Conservation (phyloP, 2,797 vertebrate species). For the Alfaro cultratus region DNA sequence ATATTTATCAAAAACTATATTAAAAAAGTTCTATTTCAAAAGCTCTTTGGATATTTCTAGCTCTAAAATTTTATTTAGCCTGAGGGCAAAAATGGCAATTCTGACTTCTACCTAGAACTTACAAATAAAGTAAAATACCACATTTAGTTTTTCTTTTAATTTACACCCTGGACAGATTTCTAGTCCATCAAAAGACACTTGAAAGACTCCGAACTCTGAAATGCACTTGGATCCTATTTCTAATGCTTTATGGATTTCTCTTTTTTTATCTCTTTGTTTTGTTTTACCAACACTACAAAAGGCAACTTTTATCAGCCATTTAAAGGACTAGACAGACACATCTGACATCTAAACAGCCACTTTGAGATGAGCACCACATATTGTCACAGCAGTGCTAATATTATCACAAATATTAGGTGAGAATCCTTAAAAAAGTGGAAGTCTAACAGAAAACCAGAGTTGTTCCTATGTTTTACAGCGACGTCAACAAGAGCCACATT, state of each 20-base stretch:
- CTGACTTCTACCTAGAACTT: too few relatives aligned
- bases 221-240: not conserved
- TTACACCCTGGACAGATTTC: not conserved
- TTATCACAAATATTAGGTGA: not conserved
- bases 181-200: not conserved
- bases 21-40: not conserved
- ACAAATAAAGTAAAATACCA: not conserved
- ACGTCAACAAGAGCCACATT: conserved; percentile 26
- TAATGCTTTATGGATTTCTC: not conserved
- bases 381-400: conserved; percentile 33
- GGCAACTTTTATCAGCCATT: conserved; percentile 18
- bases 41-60: not conserved
- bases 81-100: not conserved
- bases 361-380: conserved; percentile 22
- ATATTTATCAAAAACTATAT: too few relatives aligned
- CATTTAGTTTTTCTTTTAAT: not conserved
- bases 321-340: conserved; percentile 26
- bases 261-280: conserved; percentile 2
- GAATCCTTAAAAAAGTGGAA: conserved; percentile 5
- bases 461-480: conserved; percentile 2
- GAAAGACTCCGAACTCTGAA: not conserved
- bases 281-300: conserved; percentile 20
- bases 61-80: not conserved
- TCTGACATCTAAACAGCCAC: conserved; percentile 45
- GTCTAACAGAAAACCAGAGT: not conserved